Percentiles rank a stretch among this genome's conserved stretches.
phyloP scores from a whole-genome alignment of 2,888 invertebrate genomes.

The Homarus gammarus region DNA sequence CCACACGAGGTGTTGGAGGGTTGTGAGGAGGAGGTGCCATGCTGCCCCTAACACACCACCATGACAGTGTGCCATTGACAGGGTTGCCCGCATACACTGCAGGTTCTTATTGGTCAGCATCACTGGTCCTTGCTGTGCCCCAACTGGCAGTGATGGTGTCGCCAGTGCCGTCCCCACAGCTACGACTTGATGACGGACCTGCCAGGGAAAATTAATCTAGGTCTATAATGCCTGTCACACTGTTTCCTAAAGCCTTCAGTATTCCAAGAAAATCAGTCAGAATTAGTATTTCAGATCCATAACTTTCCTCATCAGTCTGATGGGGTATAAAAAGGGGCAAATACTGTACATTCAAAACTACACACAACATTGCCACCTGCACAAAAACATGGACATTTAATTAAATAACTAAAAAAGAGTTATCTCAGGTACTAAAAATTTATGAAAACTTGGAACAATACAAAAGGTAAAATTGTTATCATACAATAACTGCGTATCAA shows the following conservation, averaged over 20 bases:
- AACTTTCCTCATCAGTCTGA: not conserved
- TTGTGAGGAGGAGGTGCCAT: slow-evolving; percentile 97
- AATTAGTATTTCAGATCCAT: slow-evolving; percentile 8
- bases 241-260: slow-evolving; percentile 5
- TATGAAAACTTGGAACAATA: not conserved
- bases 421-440: not conserved
- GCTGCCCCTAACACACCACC: slow-evolving; percentile 94
- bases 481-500: not conserved
- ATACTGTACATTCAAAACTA: not conserved
- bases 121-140: slow-evolving; percentile 92
- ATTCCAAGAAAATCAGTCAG: not conserved
- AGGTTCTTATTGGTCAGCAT: slow-evolving; percentile 99
- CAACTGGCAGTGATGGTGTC: slow-evolving; percentile 87
- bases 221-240: not conserved
- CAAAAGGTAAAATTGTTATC: not conserved
- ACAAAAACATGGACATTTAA: not conserved
- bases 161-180: slow-evolving; percentile 97
- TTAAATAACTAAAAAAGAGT: not conserved
- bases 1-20: slow-evolving; percentile 92
- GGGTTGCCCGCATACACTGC: slow-evolving; percentile 95
- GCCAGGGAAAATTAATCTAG: not conserved
- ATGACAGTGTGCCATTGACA: slow-evolving; percentile 93
- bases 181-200: slow-evolving; percentile 91
- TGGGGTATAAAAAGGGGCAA: not conserved
- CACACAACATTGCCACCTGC: not conserved